phyloP scores from a whole-genome alignment of 1,140 invertebrate genomes.

The Bombus balteatus region DNA sequence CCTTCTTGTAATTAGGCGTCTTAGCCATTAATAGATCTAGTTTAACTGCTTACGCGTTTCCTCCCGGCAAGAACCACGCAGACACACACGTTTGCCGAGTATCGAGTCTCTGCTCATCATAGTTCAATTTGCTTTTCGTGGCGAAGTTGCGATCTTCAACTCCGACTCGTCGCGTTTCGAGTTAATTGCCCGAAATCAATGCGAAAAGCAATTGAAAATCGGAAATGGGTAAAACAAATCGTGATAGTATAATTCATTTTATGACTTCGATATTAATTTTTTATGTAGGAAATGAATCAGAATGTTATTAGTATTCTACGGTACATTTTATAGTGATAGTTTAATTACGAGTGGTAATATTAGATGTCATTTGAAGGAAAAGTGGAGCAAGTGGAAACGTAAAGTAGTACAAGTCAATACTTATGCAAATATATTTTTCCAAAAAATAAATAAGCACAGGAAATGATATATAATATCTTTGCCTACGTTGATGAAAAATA shows the following conservation, averaged over 20 bases:
- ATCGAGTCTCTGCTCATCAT: constrained; percentile 14
- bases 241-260: neutral
- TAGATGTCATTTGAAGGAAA: too few species aligned
- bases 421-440: too few species aligned
- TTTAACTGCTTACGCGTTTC: constrained; percentile 44
- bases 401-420: too few species aligned
- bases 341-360: too few species aligned
- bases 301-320: too few species aligned
- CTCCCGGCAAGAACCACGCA: constrained; percentile 4
- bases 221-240: neutral
- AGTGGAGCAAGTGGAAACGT: too few species aligned
- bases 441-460: too few species aligned
- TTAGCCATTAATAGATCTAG: constrained; percentile 58
- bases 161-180: neutral
- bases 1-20: constrained; percentile 69
- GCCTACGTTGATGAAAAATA: too few species aligned
- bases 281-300: too few species aligned
- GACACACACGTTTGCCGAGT: neutral
- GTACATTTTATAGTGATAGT: too few species aligned
- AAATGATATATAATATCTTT: too few species aligned
- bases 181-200: neutral
- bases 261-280: too few species aligned
- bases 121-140: constrained; percentile 14
- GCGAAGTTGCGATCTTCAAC: neutral
- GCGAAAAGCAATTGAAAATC: neutral